phyloP scores from a whole-genome alignment of 2,113 vertebrate species.

The Channa maculata region DNA sequence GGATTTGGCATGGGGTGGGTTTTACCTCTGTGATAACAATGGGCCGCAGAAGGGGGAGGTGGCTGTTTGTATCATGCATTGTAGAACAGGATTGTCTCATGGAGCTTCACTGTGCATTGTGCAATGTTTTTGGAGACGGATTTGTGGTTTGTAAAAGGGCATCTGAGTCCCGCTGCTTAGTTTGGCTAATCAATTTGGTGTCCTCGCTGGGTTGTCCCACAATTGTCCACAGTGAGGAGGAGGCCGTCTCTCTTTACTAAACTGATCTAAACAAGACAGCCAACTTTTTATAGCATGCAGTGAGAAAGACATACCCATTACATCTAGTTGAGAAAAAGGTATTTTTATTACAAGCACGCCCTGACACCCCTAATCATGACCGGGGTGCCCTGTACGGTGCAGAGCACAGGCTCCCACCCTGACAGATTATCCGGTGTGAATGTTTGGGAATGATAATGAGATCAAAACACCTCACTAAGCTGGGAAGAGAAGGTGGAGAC shows the following conservation, averaged over 20 bases:
- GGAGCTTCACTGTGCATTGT: conserved; percentile 68
- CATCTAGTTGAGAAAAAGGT: conserved; percentile 46
- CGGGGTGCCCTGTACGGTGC: conserved; percentile 66
- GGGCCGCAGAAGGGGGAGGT: conserved; percentile 51
- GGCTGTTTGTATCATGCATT: conserved; percentile 55
- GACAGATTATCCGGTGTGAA: conserved; percentile 80
- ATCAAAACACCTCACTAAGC: conserved; percentile 81
- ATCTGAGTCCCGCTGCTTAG: conserved; percentile 48
- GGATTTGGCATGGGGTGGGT: conserved; percentile 67
- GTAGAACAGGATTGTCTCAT: conserved; percentile 64
- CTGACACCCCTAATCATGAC: conserved; percentile 67
- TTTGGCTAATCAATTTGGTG: conserved; percentile 62
- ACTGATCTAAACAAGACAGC: conserved; percentile 51
- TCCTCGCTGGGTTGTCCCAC: conserved; percentile 42
- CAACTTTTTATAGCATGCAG: conserved; percentile 40
- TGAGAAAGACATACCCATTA: conserved; percentile 39
- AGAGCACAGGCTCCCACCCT: conserved; percentile 66
- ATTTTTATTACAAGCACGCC: conserved; percentile 71
- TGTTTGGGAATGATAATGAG: conserved; percentile 85
- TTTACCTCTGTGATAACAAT: conserved; percentile 74
- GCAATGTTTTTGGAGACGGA: conserved; percentile 58
- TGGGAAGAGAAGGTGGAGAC: conserved; percentile 72
- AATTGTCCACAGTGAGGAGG: conserved; percentile 44
- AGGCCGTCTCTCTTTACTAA: conserved; percentile 44
- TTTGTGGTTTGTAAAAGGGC: conserved; percentile 67